These are phyloP conservation scores for Xestia sexstrigata DNA, from an alignment of 2,888 invertebrate genomes.

Conservation along the genomic window DNA sequence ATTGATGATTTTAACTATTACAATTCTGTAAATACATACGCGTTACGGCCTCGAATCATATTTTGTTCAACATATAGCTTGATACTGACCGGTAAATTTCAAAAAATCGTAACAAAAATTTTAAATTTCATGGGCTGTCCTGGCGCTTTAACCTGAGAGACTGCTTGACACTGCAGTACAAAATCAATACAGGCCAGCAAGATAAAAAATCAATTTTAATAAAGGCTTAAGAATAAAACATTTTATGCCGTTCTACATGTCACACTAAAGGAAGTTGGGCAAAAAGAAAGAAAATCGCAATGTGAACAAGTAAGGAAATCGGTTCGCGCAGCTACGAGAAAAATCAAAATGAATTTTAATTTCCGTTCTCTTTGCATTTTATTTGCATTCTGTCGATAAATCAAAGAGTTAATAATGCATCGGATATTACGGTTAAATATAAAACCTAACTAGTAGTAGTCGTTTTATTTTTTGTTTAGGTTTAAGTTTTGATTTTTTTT, in stretches of 20 bases:
- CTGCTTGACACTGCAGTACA: neutral
- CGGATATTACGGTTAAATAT: slow-evolving; percentile 13
- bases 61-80: neutral
- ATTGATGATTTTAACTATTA: neutral
- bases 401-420: slow-evolving; percentile 26
- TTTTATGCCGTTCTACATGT: slow-evolving; percentile 21
- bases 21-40: neutral
- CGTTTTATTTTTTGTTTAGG: too few species aligned
- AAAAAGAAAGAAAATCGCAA: slow-evolving; percentile 29
- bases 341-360: slow-evolving; percentile 57
- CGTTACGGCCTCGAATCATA: neutral
- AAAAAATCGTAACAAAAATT: neutral
- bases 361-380: slow-evolving; percentile 48
- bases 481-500: too few species aligned
- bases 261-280: neutral
- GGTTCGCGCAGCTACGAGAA: slow-evolving; percentile 15
- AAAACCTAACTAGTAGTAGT: neutral
- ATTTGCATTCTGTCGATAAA: slow-evolving; percentile 32
- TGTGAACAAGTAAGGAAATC: slow-evolving; percentile 25
- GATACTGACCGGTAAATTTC: neutral
- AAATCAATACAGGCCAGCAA: neutral
- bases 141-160: too few species aligned
- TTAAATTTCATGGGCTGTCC: too few species aligned
- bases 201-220: neutral
- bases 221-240: neutral